These are phyloP conservation scores for Porphyrio hochstetteri DNA, from an alignment of 2,113 vertebrate species.

Conservation along the genomic window DNA sequence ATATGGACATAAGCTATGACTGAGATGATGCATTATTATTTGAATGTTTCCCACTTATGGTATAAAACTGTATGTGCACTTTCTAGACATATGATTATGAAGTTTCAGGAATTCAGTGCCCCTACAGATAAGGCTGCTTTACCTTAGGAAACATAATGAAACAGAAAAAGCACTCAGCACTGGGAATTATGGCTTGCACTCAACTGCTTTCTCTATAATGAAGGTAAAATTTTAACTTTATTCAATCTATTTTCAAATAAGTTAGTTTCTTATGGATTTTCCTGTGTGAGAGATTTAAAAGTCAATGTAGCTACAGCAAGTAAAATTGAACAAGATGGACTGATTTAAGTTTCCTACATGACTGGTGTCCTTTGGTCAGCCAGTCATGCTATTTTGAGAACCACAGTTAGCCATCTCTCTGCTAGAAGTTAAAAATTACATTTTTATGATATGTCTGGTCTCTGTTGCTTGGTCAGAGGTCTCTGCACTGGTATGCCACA, in stretches of 20 bases:
- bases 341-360: not conserved
- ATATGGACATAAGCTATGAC: not conserved
- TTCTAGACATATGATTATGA: not conserved
- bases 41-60: not conserved
- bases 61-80: not conserved
- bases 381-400: not conserved
- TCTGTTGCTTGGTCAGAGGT: not conserved
- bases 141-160: not conserved
- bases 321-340: not conserved
- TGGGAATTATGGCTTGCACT: not conserved
- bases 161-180: not conserved
- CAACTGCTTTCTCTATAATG: not conserved
- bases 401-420: rapidly evolving
- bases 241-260: not conserved
- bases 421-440: not conserved
- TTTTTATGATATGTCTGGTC: not conserved
- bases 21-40: not conserved
- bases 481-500: not conserved
- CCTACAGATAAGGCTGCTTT: not conserved
- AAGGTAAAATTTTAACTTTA: not conserved
- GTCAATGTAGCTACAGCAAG: not conserved
- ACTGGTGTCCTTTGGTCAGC: not conserved
- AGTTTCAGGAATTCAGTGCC: not conserved
- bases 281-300: not conserved
- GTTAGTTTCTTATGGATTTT: not conserved